Evolutionary conservation across 2,888 invertebrate genomes (phyloP), one percentile per base, ranked within the genome.

Genomic region (Odontocolon sp.): DNA sequence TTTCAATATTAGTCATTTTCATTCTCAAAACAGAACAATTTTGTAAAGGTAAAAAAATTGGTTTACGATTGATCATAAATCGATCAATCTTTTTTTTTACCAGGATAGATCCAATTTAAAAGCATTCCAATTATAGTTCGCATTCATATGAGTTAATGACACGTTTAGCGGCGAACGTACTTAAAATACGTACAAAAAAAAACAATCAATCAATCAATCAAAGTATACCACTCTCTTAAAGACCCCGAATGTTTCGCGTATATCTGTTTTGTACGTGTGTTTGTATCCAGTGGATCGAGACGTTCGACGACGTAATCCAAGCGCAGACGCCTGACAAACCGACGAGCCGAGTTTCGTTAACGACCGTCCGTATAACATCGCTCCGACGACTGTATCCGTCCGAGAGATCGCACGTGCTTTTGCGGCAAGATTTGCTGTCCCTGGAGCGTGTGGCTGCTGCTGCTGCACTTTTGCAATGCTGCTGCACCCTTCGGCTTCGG

Each of bases 301-400:
- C 52, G 59, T 54, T 68, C 52, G 69, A 82, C 82, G 84, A 83
- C 80, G 84, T 84, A 85, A 86, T 86, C 83, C 83, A 63, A 71
- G 42, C 63, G 67, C 33, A 47, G 33, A 70, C 59, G 77, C 70
- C 80, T 84, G 86, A 86, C 87, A 86, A 87, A 86, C 83, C 83
- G 81, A 68, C 67, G 50, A 56, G 56, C 47, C 81, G 73, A 83
- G 81, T 83, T 86, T 84, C 84, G 81, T 86, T 87, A 85, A 87
- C 85, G 81, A 77, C 52, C 77, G 45, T 64, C 40, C 67, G 71
- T 69, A 73, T 73, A 77, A 69, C 64, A 77, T 73, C 45, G 38
- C 74, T 11, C 45, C 64, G 57, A 82, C 78, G 85, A 83, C 83
- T 82, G 80, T 82, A 83, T 85, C 80, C 75, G 76, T 54, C 72